Evolutionary conservation across 2,888 invertebrate genomes (phyloP).

Genomic region (Lochmaea crataegi): DNA sequence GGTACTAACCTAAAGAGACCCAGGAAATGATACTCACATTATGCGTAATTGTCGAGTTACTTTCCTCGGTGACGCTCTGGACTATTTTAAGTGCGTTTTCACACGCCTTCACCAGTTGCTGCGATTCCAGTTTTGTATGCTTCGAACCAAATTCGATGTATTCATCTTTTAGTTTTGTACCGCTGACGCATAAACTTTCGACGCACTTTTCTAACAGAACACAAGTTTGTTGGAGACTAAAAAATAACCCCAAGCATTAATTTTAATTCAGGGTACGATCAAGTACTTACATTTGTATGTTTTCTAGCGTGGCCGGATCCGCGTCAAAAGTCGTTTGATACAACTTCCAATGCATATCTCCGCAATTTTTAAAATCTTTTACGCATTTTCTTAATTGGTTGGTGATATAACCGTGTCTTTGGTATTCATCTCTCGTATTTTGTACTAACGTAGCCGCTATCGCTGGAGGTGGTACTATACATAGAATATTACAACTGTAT

Average conservation of each 20-base stretch:
- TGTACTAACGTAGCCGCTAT: slow-evolving; percentile 87
- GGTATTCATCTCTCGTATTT: slow-evolving; percentile 80
- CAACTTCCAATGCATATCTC: slow-evolving; percentile 79
- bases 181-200: slow-evolving; percentile 74
- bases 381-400: slow-evolving; percentile 82
- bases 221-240: slow-evolving; percentile 84
- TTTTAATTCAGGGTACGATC: too few species aligned
- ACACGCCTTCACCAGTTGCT: slow-evolving; percentile 65
- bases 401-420: slow-evolving; percentile 83
- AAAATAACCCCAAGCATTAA: slow-evolving; percentile 34
- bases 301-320: slow-evolving; percentile 80
- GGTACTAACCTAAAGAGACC: neutral
- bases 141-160: slow-evolving; percentile 62
- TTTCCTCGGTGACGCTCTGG: slow-evolving; percentile 59
- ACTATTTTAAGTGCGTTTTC: slow-evolving; percentile 63
- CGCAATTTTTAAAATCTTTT: slow-evolving; percentile 77
- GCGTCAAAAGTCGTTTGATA: slow-evolving; percentile 90
- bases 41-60: slow-evolving; percentile 65
- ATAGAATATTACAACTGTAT: slow-evolving; percentile 79
- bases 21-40: slow-evolving; percentile 56
- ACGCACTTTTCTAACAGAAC: slow-evolving; percentile 80
- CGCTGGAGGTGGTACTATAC: slow-evolving; percentile 93
- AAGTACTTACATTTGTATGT: slow-evolving; percentile 73
- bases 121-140: slow-evolving; percentile 64
- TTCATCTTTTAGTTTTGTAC: slow-evolving; percentile 57